These are phyloP conservation scores for Allobates femoralis DNA, from an alignment of 2,797 vertebrate species.

Conservation along the genomic window DNA sequence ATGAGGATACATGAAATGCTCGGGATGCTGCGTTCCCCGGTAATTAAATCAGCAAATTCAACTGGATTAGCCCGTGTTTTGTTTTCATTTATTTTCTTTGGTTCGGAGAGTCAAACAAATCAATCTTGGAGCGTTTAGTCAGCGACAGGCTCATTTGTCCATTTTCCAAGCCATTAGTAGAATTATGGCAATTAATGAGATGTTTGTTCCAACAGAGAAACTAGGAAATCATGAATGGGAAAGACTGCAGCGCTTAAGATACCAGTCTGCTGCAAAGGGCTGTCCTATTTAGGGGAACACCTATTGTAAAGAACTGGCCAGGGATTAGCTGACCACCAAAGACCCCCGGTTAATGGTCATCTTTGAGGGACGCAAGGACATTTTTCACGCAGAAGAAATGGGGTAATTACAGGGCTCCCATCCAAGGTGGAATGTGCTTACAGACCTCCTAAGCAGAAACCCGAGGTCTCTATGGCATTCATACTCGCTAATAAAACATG, in stretches of 20 bases:
- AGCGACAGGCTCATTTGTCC: slow-evolving; percentile 71
- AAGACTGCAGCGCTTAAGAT: background rate
- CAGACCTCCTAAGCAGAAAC: background rate
- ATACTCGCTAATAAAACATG: too few species aligned
- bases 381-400: background rate
- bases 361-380: background rate
- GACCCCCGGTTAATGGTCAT: background rate
- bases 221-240: background rate
- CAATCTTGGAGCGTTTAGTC: slow-evolving; percentile 74
- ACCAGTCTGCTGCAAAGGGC: background rate
- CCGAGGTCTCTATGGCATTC: background rate
- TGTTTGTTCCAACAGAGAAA: background rate
- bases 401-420: background rate
- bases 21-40: background rate
- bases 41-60: slow-evolving; percentile 58
- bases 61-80: slow-evolving; percentile 37
- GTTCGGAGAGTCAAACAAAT: slow-evolving; percentile 58
- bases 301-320: background rate
- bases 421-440: background rate
- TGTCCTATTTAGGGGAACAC: background rate
- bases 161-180: background rate
- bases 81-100: slow-evolving; percentile 54
- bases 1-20: slow-evolving; percentile 40
- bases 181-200: slow-evolving; percentile 30
- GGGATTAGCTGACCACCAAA: background rate